Conservation (phyloP, 2,888 invertebrate species). For the Netelia fuscicornis region DNA sequence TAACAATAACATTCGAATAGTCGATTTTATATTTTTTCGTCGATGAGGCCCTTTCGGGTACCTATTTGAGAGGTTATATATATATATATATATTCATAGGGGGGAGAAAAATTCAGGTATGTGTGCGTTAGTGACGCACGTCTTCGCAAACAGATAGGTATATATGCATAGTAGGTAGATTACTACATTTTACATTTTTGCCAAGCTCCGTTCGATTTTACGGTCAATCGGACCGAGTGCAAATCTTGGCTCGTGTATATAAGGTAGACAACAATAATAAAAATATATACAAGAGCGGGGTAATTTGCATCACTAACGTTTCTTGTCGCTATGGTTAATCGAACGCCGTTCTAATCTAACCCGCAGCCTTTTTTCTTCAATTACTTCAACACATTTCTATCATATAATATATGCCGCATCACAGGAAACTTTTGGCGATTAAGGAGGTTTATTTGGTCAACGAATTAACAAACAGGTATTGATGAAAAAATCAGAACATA, state of each 20-base stretch:
- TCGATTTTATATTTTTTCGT: too few species aligned
- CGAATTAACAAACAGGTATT: too few species aligned
- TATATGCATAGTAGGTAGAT: background rate
- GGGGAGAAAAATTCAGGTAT: conserved; percentile 1
- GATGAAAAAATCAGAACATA: too few species aligned
- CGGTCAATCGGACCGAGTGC: conserved; percentile 68
- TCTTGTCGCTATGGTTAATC: background rate
- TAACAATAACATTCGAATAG: too few species aligned
- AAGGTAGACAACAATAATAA: background rate
- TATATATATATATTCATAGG: too few species aligned
- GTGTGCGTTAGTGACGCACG: background rate
- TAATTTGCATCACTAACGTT: background rate
- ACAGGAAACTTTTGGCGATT: too few species aligned
- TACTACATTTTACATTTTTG: conserved; percentile 30
- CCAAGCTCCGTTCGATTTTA: conserved; percentile 52
- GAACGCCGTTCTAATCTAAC: background rate
- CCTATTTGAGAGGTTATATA: background rate
- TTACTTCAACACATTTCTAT: background rate
- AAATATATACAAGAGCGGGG: too few species aligned
- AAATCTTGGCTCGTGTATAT: background rate
- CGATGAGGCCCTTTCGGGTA: background rate
- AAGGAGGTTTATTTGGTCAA: too few species aligned
- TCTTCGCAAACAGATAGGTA: background rate
- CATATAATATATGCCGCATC: too few species aligned
- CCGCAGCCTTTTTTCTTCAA: too few species aligned